A percentile compares a stretch with the other conserved stretches of the same genome.
Conservation (phyloP, 2,888 invertebrate species). For the Parthenolecanium corni region DNA sequence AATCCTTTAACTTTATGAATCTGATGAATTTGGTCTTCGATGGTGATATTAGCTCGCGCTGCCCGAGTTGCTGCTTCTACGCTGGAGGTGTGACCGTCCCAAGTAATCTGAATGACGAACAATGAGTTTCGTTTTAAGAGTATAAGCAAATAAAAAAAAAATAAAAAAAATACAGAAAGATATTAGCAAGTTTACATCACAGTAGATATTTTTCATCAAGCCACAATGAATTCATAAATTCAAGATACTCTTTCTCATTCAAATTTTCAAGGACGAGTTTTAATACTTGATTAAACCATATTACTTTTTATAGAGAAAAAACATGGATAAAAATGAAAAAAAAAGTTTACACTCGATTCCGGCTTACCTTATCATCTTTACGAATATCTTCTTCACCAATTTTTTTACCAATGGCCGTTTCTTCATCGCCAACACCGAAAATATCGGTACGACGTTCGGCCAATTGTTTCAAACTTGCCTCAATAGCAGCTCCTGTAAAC, state of each 20-base stretch:
- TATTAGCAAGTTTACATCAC: too few species aligned
- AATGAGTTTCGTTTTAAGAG: not conserved
- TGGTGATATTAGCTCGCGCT: conserved; percentile 85
- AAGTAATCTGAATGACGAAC: conserved; percentile 57
- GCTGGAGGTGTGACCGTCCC: conserved; percentile 97
- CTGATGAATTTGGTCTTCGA: conserved; percentile 90
- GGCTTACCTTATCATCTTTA: conserved; percentile 59
- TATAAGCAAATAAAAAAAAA: not conserved
- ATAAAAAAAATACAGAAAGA: too few species aligned
- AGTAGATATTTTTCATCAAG: too few species aligned
- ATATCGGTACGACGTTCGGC: conserved; percentile 99
- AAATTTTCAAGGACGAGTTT: too few species aligned
- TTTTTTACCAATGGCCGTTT: conserved; percentile 98
- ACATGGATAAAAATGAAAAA: too few species aligned
- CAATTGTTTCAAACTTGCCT: conserved; percentile 84
- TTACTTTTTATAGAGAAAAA: too few species aligned
- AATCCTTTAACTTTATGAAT: conserved; percentile 93
- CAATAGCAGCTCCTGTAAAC: conserved; percentile 66
- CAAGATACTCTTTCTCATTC: too few species aligned
- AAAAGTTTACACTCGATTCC: too few species aligned
- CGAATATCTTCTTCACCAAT: conserved; percentile 78
- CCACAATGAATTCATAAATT: too few species aligned
- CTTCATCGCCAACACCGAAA: conserved; percentile 97
- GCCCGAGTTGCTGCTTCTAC: conserved; percentile 92
- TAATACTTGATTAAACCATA: too few species aligned